These are phyloP conservation scores for Sturnus vulgaris DNA, from an alignment of 2,113 vertebrate species.

Conservation along the genomic window DNA sequence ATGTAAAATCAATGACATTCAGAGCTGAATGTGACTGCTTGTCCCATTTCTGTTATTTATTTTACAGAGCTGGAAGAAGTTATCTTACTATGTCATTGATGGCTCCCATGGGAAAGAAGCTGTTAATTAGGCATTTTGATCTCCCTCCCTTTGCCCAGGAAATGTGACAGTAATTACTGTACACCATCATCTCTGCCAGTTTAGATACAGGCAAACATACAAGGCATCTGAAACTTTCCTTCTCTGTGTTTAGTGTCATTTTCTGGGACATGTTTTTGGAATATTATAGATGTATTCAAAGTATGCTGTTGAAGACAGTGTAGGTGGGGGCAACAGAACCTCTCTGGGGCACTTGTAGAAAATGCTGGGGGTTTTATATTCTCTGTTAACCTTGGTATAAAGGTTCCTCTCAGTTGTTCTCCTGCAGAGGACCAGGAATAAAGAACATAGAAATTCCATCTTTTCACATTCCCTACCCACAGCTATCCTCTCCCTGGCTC, in stretches of 20 bases:
- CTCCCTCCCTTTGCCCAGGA: background rate
- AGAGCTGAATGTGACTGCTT: background rate
- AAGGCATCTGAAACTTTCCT: background rate
- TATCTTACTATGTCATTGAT: background rate
- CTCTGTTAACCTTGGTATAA: background rate
- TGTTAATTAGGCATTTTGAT: constrained; percentile 40
- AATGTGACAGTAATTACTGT: constrained; percentile 37
- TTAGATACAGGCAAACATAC: background rate
- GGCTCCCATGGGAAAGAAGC: background rate
- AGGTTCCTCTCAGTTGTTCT: background rate
- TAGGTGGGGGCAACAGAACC: background rate
- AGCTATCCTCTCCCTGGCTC: background rate
- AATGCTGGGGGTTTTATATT: background rate
- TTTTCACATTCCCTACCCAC: background rate
- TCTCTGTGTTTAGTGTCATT: background rate
- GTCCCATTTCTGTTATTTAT: background rate
- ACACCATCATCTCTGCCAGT: background rate
- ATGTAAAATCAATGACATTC: background rate
- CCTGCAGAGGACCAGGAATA: background rate
- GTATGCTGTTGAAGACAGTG: background rate
- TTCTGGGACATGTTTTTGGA: background rate
- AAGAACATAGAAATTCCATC: background rate
- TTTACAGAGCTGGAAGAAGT: background rate
- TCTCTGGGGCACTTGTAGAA: background rate
- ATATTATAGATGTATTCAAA: background rate